phyloP scores from a whole-genome alignment of 2,113 vertebrate species.

The Cryptotis parvus region DNA sequence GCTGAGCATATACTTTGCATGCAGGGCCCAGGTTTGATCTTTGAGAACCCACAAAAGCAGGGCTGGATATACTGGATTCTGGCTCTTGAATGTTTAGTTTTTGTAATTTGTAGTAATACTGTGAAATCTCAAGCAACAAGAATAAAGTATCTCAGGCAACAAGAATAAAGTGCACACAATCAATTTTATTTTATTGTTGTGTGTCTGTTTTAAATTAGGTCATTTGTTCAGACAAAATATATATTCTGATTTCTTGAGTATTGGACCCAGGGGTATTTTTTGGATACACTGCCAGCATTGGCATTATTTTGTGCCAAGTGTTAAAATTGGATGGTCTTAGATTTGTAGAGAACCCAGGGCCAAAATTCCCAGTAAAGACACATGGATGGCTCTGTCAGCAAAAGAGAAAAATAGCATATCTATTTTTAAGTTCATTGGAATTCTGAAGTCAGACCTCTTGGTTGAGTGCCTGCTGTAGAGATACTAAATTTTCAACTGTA shows the following conservation, averaged over 20 bases:
- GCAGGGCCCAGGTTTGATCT: too few species aligned
- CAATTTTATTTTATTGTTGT: constrained; percentile 4
- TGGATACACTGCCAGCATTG: background rate
- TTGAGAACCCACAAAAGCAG: too few species aligned
- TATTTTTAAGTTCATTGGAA: constrained; percentile 95
- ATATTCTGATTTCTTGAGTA: constrained; percentile 18
- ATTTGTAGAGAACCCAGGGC: constrained; percentile 80
- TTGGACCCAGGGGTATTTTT: background rate
- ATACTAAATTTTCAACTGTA: background rate
- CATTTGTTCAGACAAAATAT: constrained; percentile 18
- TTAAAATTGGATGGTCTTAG: constrained; percentile 80
- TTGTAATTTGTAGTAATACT: background rate
- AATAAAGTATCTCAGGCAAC: background rate
- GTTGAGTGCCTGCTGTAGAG: constrained; percentile 52
- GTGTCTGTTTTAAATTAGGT: background rate
- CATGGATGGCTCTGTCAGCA: constrained; percentile 91
- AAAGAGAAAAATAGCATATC: constrained; percentile 90
- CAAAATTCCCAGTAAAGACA: constrained; percentile 84
- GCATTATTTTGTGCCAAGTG: background rate
- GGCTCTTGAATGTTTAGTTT: background rate
- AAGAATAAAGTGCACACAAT: background rate
- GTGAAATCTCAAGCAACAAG: background rate
- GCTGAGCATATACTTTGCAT: too few species aligned
- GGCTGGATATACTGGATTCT: background rate
- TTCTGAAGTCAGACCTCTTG: constrained; percentile 82